A percentile compares a stretch with the other conserved stretches of the same genome.
Evolutionary conservation across 2,797 vertebrate genomes (phyloP).

Genomic region (Champsocephalus gunnari): DNA sequence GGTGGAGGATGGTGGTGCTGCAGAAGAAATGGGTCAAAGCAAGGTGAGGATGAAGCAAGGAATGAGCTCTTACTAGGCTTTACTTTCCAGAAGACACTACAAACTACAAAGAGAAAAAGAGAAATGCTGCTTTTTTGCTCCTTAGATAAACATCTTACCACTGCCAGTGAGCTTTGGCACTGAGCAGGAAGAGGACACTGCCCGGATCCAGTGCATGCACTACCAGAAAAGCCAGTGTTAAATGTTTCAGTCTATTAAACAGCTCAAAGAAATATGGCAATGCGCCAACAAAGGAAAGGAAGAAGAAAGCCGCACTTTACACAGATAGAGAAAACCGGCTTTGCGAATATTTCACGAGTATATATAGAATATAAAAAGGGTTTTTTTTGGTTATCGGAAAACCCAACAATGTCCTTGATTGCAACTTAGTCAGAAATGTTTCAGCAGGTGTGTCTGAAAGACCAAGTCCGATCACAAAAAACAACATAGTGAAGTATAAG

Average conservation of each 20-base stretch:
- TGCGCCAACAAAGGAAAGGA: too few relatives aligned
- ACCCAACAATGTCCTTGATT: not conserved
- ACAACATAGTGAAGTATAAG: not conserved
- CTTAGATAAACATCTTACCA: not conserved
- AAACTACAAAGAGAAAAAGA: not conserved
- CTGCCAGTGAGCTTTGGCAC: slow-evolving; percentile 17
- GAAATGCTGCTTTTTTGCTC: not conserved
- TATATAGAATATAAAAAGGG: not conserved
- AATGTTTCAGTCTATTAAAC: too few relatives aligned
- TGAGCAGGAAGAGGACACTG: slow-evolving; percentile 22
- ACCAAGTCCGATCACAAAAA: not conserved
- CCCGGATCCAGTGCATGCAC: too few relatives aligned
- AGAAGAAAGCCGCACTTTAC: too few relatives aligned
- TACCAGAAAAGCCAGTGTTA: too few relatives aligned
- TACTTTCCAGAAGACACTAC: slow-evolving; percentile 15
- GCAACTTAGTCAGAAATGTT: not conserved
- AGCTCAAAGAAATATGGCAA: not conserved
- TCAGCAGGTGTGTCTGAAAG: not conserved
- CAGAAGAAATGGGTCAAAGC: slow-evolving; percentile 44
- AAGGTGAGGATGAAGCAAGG: slow-evolving; percentile 42
- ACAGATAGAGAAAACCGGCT: too few relatives aligned
- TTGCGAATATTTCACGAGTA: too few relatives aligned
- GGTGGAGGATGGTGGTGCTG: slow-evolving; percentile 10
- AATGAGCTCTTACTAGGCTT: slow-evolving; percentile 33
- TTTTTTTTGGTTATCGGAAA: not conserved